Evolutionary conservation across 2,113 vertebrate species (phyloP), one percentile per base, ranked within the genome.

Genomic region (Theristicus caerulescens): DNA sequence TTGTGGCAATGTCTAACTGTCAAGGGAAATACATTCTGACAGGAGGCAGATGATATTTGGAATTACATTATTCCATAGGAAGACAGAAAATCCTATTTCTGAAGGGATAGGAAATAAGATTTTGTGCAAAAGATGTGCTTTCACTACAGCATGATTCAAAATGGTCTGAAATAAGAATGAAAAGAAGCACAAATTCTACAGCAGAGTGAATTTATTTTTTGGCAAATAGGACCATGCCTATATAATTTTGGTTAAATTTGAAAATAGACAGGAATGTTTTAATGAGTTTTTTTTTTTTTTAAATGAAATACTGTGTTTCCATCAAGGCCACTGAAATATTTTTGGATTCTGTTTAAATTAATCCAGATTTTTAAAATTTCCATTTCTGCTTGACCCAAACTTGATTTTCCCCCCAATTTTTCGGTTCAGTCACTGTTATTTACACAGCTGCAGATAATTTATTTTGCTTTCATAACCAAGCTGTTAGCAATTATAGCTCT

Each of bases 31-130:
- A 3, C 19, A 0, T 64, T 70, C 71, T 94, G 93, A 92, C 90
- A 93, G 46, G 51, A 92, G 26, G 76, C 85, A 96, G 92, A 73
- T 95, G 95, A 93, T 90, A 51, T 58, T 55, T 83, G 59, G 82
- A 94, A 92, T 88, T 82, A 14, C 40, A 77, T 92, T 88, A 93
- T 80, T 95, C 74, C 74, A 62, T 31, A 77, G 54, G 46, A 94
- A 78, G 47, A 62, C 10, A 79, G 65, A 80, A 59, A 57, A 70
- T 61, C 46, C 36, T 66, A 0, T 69, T 93, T 73, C 31, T 32
- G 86, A 93, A 88, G 42, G 49, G 72, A 49, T 1, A 66, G 24
- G 29, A 77, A 78, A 67, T 49, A 65, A 82, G 55, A 52, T 13
- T n/a, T 19, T 19, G 12, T 69, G 46, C 1, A 3, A 79, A 94